Evolutionary conservation across 2,888 invertebrate genomes (phyloP), one percentile per base, ranked within the genome.

Genomic region (Cheiracanthium punctorium): DNA sequence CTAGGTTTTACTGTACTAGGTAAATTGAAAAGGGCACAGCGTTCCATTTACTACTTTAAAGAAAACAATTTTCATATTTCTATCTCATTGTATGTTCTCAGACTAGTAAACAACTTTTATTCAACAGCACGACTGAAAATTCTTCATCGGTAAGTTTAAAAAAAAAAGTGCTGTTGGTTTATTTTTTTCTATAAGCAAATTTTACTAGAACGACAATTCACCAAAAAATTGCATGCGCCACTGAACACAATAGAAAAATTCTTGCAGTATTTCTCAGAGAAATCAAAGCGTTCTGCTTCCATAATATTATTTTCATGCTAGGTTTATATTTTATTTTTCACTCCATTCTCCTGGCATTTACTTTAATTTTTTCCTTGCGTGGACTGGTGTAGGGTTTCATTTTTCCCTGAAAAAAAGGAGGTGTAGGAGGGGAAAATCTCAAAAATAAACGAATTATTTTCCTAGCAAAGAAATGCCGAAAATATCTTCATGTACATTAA

Each of bases 371-470:
- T 48, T 24, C 10, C 37, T 37, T 37, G 4, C 37, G 4, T 58
- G n/a, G 58, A 58, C 58, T 58, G 24, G 24, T 58, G 24, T 58
- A 58, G 24, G 58, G 58, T 58, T 58, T 58, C 58, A 58, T 5
- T 24, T 58, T 17, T 58, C 43, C 43, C n/a, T 7, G 24, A 20
- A 24, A 5, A 58, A 4, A 24, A 20, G 4, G 7, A 58, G n/a
- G n/a, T n/a, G n/a, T n/a, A 58, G 20, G 7, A 58, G 10, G 37
- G 37, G 10, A 37, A 37, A 37, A 37, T 37, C 4, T 37, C 7
- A 37, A 58, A 58, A 58, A 58, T 58, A 58, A 58, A 17, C 17
- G 58, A 58, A 24, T 58, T 58, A 24, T 24, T 58, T 58, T 58
- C 4, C 24, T 1, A 24, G 48, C 48, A 24, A 4, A 12, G 10